Base-by-base conservation (phyloP, 2,113 vertebrate species). In the Gallinago media region DNA sequence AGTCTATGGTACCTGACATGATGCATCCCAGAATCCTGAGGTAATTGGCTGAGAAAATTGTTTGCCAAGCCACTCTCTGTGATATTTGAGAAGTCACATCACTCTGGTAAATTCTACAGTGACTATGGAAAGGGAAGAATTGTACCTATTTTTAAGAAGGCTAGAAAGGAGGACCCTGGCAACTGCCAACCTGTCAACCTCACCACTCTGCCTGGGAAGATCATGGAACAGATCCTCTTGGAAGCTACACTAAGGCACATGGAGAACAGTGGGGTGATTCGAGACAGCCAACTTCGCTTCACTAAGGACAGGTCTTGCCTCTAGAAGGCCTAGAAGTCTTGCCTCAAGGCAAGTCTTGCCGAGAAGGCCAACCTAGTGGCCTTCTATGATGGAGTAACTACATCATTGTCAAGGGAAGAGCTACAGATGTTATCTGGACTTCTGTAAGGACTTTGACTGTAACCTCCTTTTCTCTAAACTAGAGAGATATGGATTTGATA, bases 351-450 rank as follows among this genome's bases (percentile, higher is more conserved):
- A 47, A 10, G 11, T 38, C 38, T 38, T 38, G 21, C 47, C 21
- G 11, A 47, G 21, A 22, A 47, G 11, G 79, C 13, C 2, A 36
- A 15, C 20, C 5, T 25, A 11, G 9, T 49, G 8, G 72, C 71
- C 5, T 73, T 73, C 52, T 34, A 17, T 56, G 31, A 74, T n/a
- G 22, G 38, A 54, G 3, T 49, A 56, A 21, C 29, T 55, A 42
- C 52, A 55, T n/a, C 38, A 44, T 47, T 47, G 52, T 26, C 36
- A 40, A 36, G 5, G 9, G 38, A 72, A 66, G 13, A 63, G 49
- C 32, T 58, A 34, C 0, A 0, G 27, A 27, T 40, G 12, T 47
- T 8, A 0, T 40, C 23, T 46, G 36, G 55, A 50, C 5, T 70
- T 63, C 27, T 75, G 2, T 21, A 58, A 40, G 8, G 25, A 27